Percentiles rank a stretch among this genome's conserved stretches.
Evolutionary conservation across 2,113 vertebrate genomes (phyloP).

Genomic region (Oriolus oriolus): DNA sequence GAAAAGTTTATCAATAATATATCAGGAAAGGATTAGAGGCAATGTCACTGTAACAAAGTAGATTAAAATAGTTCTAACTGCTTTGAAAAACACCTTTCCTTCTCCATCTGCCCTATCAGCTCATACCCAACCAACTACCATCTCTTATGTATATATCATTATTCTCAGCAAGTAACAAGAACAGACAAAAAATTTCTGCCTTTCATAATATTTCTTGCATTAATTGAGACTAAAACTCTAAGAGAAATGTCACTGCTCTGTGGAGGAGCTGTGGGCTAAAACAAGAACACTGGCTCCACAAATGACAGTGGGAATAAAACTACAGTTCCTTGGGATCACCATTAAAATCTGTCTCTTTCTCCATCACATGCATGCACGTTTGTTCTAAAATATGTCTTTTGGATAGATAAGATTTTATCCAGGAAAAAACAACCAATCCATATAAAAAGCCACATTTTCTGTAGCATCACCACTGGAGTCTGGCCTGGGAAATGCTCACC

Average conservation of each 20-base stretch:
- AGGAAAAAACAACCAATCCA: not conserved
- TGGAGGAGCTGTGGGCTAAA: not conserved
- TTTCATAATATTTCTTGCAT: not conserved
- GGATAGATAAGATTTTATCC: not conserved
- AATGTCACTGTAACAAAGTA: constrained; percentile 14
- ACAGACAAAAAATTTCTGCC: not conserved
- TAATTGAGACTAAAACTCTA: not conserved
- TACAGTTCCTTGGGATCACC: not conserved
- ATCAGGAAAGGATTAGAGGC: constrained; percentile 41
- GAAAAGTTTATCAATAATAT: constrained; percentile 48
- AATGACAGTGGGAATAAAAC: not conserved
- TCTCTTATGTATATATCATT: not conserved
- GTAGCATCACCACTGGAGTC: too few relatives aligned
- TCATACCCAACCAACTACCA: not conserved
- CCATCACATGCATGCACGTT: not conserved
- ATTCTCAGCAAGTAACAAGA: not conserved
- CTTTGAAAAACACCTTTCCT: constrained; percentile 10
- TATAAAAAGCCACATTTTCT: not conserved
- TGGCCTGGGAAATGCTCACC: not conserved
- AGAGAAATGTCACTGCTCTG: not conserved
- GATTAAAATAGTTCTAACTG: constrained; percentile 12
- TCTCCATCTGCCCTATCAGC: not conserved
- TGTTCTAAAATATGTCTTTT: not conserved
- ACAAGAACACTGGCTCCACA: not conserved
- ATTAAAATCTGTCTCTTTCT: not conserved